Percentiles rank a stretch among this genome's conserved stretches.
phyloP scores from a whole-genome alignment of 2,888 invertebrate species.

The Mayetiola destructor region DNA sequence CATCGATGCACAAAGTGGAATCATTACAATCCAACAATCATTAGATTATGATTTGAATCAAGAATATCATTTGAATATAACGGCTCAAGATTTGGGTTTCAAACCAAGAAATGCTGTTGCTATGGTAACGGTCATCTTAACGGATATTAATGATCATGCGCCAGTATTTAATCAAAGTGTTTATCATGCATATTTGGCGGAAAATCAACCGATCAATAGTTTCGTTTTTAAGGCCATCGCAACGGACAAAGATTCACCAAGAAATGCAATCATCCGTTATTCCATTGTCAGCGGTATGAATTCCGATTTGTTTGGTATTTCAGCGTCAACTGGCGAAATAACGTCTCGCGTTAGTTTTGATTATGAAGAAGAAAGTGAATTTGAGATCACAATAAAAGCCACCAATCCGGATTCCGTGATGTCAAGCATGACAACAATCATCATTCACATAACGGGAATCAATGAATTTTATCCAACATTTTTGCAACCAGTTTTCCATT shows the following conservation, averaged over 20 bases:
- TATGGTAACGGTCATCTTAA: constrained; percentile 68
- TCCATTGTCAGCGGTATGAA: constrained; percentile 63
- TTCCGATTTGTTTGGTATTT: constrained; percentile 61
- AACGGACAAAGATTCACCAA: constrained; percentile 71
- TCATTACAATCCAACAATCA: constrained; percentile 60
- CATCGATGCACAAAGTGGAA: constrained; percentile 62
- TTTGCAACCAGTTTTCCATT: constrained; percentile 77
- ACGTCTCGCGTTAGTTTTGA: constrained; percentile 65
- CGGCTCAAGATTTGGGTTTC: constrained; percentile 75
- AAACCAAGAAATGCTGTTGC: constrained; percentile 62
- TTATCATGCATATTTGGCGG: constrained; percentile 65
- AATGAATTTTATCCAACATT: constrained; percentile 84
- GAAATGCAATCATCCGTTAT: constrained; percentile 74
- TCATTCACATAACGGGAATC: constrained; percentile 65
- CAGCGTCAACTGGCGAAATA: constrained; percentile 60
- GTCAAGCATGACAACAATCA: constrained; percentile 56
- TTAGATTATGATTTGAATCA: constrained; percentile 78
- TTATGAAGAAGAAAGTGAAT: constrained; percentile 67
- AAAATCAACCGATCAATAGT: constrained; percentile 64
- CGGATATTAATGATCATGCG: constrained; percentile 87
- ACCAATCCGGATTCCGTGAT: constrained; percentile 74
- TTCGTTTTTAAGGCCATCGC: constrained; percentile 63
- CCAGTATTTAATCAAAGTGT: constrained; percentile 66
- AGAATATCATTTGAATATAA: constrained; percentile 74
- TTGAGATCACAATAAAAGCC: constrained; percentile 63